Base-by-base conservation (phyloP, 2,797 vertebrate species). In the Coccyzus lansbergi region DNA sequence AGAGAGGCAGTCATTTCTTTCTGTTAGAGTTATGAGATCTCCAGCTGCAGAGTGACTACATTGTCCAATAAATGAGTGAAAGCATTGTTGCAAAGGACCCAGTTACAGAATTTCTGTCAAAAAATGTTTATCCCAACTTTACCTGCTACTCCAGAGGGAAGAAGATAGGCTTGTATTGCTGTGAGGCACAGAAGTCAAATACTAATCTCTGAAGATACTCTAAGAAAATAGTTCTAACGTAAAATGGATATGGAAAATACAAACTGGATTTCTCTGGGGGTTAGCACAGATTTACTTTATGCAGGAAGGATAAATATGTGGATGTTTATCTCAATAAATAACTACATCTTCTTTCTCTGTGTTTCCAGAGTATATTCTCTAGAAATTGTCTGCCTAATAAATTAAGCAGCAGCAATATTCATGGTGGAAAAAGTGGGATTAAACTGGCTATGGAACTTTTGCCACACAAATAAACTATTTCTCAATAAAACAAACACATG, bases 331-430 rank as follows among this genome's bases (percentile, higher is more conserved):
- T 56, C 44, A 71, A 53, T 60, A 86, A 88, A 60, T 52, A 31
- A 31, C 40, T 91, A 52, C 62, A 77, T 80, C 77, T 40, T 74
- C 33, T 80, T 89, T 34, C 44, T 79, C 13, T 36, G 7, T 71
- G 70, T 88, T 93, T 29, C 38, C 31, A 58, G 38, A 34, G 6
- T 42, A 36, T 72, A 29, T 15, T 55, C 20, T 86, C 74, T 55
- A 69, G 46, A 93, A 93, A 79, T 59, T 65, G 34, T 28, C 46
- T 78, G 38, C 28, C 46, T 78, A 81, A 81, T 91, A 83, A 77
- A 72, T 88, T 87, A 75, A 83, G 53, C 12, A 71, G 53, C 40
- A 80, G 40, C 22, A 70, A 17, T 67, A 14, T 55, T 87, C 13
- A 5, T 21, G 74, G 44, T 38, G 56, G 19, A 78, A 84, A 80